Evolutionary conservation across 2,797 vertebrate species (phyloP).

Genomic region (Macroramphosus scolopax): DNA sequence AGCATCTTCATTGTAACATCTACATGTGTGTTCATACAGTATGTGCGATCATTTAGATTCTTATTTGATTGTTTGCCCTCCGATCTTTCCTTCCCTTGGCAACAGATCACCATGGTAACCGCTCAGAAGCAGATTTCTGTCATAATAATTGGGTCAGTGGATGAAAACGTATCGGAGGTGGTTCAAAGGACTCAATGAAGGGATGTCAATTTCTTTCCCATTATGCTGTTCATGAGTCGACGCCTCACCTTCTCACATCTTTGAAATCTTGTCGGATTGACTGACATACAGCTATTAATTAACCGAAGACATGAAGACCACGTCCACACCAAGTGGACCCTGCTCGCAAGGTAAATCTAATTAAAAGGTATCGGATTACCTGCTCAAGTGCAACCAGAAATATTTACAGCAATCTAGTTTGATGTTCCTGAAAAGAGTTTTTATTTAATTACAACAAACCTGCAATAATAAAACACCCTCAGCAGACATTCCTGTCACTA

Average conservation of each 20-base stretch:
- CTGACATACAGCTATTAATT: no score
- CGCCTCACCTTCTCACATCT: constrained; percentile 22
- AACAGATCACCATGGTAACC: constrained; percentile 66
- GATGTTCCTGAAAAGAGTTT: no score
- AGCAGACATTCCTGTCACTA: not conserved
- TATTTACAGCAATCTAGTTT: no score
- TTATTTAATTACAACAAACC: no score
- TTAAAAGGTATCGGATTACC: constrained; percentile 4
- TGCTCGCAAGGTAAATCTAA: not conserved
- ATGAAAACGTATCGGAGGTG: no score
- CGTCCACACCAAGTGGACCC: constrained; percentile 1
- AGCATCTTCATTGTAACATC: not conserved
- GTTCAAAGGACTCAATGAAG: constrained; percentile 31
- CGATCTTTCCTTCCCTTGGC: constrained; percentile 4
- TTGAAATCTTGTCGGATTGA: no score
- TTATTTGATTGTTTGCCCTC: constrained; percentile 15
- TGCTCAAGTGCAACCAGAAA: not conserved
- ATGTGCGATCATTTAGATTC: not conserved
- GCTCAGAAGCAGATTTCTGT: constrained; percentile 47
- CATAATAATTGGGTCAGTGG: constrained; percentile 30
- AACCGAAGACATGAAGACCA: constrained; percentile 14
- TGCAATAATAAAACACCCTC: no score
- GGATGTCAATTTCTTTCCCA: constrained; percentile 12
- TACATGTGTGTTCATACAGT: no score
- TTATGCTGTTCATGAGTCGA: constrained; percentile 39